Evolutionary conservation across 35 echinoderm and acorn worm species (phyloP).

Genomic region (Apostichopus japonicus): DNA sequence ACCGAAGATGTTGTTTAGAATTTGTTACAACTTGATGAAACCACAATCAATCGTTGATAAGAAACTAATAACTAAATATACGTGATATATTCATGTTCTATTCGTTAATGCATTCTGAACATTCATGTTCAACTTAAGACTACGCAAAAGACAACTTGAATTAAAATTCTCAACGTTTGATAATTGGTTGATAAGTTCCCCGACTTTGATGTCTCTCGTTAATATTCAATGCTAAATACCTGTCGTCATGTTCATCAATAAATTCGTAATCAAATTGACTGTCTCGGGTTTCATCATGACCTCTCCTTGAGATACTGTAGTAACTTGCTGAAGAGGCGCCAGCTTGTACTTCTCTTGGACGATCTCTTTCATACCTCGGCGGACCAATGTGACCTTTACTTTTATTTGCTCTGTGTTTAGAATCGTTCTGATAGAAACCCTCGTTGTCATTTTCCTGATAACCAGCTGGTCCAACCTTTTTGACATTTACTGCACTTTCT

Average conservation of each 20-base stretch:
- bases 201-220: not conserved
- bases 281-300: too few relatives aligned
- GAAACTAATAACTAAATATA: too few relatives aligned
- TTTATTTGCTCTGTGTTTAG: not conserved
- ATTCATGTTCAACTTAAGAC: too few relatives aligned
- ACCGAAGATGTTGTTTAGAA: too few relatives aligned
- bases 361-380: not conserved
- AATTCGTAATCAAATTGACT: not conserved
- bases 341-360: not conserved
- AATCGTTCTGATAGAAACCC: not conserved
- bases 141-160: not conserved
- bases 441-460: not conserved
- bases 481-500: not conserved
- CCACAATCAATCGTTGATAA: too few relatives aligned
- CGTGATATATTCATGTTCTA: too few relatives aligned
- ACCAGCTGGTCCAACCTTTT: not conserved
- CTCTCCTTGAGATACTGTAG: not conserved
- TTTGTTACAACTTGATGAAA: too few relatives aligned
- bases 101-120: too few relatives aligned
- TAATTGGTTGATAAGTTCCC: not conserved
- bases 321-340: not conserved
- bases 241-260: not conserved
- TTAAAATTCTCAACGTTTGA: not conserved
- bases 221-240: conserved; percentile 17
- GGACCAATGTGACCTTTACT: not conserved